Percentiles rank a stretch among this genome's conserved stretches.
Conservation (phyloP, 2,888 invertebrate species). For the Stegana nigrithorax region DNA sequence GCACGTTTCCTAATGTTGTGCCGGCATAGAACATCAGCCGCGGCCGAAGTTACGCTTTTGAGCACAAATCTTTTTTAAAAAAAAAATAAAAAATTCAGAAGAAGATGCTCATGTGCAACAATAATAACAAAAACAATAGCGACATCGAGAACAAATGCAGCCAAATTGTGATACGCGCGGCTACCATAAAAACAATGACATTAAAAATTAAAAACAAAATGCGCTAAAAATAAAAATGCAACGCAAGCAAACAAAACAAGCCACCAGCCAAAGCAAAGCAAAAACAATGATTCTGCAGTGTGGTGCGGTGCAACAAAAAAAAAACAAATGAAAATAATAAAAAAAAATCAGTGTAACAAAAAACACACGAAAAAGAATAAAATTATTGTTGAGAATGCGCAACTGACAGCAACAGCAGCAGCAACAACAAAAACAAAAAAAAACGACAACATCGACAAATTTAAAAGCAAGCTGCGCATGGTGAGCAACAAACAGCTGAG, state of each 20-base stretch:
- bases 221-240: not conserved
- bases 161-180: too few species aligned
- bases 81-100: too few species aligned
- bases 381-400: slow-evolving; percentile 11
- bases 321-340: not conserved
- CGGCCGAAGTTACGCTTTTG: not conserved
- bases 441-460: not conserved
- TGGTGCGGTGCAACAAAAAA: too few species aligned
- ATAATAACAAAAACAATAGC: not conserved
- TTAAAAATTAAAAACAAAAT: too few species aligned
- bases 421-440: not conserved
- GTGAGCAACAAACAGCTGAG: not conserved
- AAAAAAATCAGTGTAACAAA: not conserved
- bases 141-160: too few species aligned
- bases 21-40: too few species aligned
- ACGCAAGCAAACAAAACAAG: slow-evolving; percentile 1
- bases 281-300: too few species aligned
- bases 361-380: not conserved
- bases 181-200: too few species aligned
- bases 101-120: not conserved
- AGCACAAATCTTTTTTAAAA: slow-evolving; percentile 1
- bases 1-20: too few species aligned
- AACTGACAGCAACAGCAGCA: slow-evolving; percentile 1
- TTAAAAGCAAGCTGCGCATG: not conserved
- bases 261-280: not conserved